Base-by-base conservation (phyloP, 2,113 vertebrate species). In the Austrofundulus limnaeus region DNA sequence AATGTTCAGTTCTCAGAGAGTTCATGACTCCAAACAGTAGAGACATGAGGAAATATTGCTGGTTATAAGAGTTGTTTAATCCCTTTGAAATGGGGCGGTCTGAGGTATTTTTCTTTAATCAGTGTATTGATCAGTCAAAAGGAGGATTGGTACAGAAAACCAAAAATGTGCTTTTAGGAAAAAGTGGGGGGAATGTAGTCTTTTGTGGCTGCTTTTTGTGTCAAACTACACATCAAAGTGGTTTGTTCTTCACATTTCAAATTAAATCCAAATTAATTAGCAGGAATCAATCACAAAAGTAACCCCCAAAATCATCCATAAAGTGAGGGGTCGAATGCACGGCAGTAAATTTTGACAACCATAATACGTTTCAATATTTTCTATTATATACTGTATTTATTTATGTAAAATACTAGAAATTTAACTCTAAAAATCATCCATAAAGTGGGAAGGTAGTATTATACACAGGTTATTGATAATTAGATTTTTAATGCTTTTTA, bases 221-320 rank as follows among this genome's bases (percentile, higher is more conserved):
- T 63, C 20, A 64, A 71, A 48, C 42, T 38, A 50, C 42, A 15
- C 63, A 64, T 20, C 24, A 61, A 66, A 65, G 34, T 13, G 1
- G 52, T 58, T 49, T 38, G 42, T 20, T 47, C 14, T 31, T 25
- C 28, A 31, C 28, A 60, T 47, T 46, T 61, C 5, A 62, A 41
- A 69, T 69, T 9, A 41, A 37, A 60, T 54, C 11, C n/a, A 55
- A 43, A 68, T 19, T n/a, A 5, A 15, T 34, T 9, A 55, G 52
- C 17, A 63, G 24, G 23, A 74, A 59, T 75, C 21, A 50, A 52
- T 62, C 57, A 47, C 59, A 56, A 55, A 64, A 31, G 55, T 28
- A 23, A 49, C 55, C 42, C 34, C 45, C 11, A n/a, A n/a, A n/a
- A n/a, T n/a, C n/a, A n/a, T n/a, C n/a, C n/a, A n/a, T n/a, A n/a